Conservation (phyloP, 2,797 vertebrate genomes). For the Anguilla pacifica region DNA sequence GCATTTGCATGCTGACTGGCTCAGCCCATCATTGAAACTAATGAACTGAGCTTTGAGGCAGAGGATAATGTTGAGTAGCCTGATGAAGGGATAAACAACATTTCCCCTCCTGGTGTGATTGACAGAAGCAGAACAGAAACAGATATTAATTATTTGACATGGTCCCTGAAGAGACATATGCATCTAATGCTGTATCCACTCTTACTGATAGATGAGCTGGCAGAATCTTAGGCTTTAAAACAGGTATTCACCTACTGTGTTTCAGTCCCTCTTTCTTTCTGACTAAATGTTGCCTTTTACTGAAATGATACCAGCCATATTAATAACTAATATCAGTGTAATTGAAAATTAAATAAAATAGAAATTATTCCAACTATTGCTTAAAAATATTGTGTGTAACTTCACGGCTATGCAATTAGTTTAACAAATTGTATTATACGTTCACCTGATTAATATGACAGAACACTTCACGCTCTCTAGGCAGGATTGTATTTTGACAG, state of each 20-base stretch:
- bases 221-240: conserved; percentile 59
- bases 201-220: conserved; percentile 69
- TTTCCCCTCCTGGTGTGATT: conserved; percentile 66
- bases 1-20: conserved; percentile 73
- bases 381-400: no score
- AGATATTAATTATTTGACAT: conserved; percentile 75
- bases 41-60: conserved; percentile 83
- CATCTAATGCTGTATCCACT: conserved; percentile 69
- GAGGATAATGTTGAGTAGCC: conserved; percentile 80
- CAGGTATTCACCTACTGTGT: conserved; percentile 47
- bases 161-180: conserved; percentile 66
- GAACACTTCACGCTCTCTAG: no score
- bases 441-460: no score
- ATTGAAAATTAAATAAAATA: no score
- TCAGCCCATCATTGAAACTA: conserved; percentile 73
- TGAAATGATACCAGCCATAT: no score
- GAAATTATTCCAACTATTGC: no score
- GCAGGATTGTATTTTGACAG: no score
- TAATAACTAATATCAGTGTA: no score
- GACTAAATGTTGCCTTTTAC: no score
- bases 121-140: conserved; percentile 84
- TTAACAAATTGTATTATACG: no score
- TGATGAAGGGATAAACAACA: conserved; percentile 65
- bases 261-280: no score
- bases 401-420: no score